These are phyloP conservation scores for Spodoptera picta DNA, from an alignment of 2,888 invertebrate genomes.

Conservation along the genomic window DNA sequence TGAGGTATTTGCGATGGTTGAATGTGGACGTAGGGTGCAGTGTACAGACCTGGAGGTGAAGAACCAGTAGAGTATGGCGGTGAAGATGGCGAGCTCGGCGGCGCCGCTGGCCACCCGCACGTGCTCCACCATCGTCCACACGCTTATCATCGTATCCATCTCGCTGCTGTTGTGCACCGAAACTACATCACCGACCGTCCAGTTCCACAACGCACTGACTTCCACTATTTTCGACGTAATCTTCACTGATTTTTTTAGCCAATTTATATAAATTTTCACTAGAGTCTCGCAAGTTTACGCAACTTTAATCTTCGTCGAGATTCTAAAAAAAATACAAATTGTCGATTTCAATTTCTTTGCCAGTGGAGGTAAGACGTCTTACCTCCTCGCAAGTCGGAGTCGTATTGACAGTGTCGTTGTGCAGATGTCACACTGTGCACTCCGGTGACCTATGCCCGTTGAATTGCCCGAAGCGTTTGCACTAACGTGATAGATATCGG, in stretches of 20 bases:
- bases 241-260: conserved; percentile 50
- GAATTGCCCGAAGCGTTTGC: conserved; percentile 51
- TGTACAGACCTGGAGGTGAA: conserved; percentile 88
- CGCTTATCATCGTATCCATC: conserved; percentile 84
- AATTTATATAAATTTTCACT: conserved; percentile 48
- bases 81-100: conserved; percentile 89
- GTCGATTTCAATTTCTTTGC: conserved; percentile 54
- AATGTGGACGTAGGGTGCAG: too few relatives aligned
- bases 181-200: conserved; percentile 81
- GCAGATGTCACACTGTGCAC: conserved; percentile 49
- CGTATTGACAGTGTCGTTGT: conserved; percentile 52
- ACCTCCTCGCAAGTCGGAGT: conserved; percentile 51
- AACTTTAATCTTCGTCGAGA: conserved; percentile 41
- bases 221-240: conserved; percentile 70
- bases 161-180: conserved; percentile 65
- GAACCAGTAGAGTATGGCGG: conserved; percentile 90
- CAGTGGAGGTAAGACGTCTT: conserved; percentile 53
- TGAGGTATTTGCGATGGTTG: background rate
- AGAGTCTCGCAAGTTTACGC: conserved; percentile 36
- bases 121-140: conserved; percentile 85
- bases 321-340: conserved; percentile 42
- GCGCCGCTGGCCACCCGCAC: conserved; percentile 88
- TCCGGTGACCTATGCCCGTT: conserved; percentile 55
- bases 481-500: conserved; percentile 74
- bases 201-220: conserved; percentile 71